Evolutionary conservation across 2,113 vertebrate genomes (phyloP).

Genomic region (Ardeotis arabs): DNA sequence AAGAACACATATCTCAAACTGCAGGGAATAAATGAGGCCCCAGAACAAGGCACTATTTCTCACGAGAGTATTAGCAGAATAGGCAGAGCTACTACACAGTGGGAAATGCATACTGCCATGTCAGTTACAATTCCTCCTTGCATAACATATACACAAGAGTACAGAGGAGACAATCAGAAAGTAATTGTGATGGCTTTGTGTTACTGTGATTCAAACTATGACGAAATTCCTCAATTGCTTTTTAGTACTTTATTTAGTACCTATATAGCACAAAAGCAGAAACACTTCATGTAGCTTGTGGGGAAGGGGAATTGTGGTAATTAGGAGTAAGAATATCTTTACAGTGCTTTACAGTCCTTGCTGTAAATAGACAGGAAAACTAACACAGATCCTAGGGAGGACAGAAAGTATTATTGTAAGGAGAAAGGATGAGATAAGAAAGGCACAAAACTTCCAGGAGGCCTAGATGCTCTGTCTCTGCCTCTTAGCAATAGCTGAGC

Average conservation of each 20-base stretch:
- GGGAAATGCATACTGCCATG: background rate
- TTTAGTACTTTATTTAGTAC: background rate
- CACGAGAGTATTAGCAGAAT: background rate
- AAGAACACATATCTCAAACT: background rate
- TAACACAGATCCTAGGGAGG: background rate
- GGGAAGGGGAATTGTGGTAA: background rate
- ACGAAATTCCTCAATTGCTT: conserved; percentile 12
- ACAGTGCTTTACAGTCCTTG: background rate
- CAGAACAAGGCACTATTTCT: background rate
- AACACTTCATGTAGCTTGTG: background rate
- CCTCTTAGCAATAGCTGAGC: background rate
- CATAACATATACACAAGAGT: background rate
- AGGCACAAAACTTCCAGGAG: background rate
- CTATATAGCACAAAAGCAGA: background rate
- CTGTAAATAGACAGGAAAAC: background rate
- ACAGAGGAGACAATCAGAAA: background rate
- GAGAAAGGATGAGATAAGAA: background rate
- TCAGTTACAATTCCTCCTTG: conserved; percentile 8
- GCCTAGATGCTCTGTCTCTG: background rate
- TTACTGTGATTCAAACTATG: background rate
- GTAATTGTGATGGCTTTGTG: background rate
- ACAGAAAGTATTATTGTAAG: background rate
- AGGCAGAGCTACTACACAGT: background rate
- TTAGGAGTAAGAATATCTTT: background rate
- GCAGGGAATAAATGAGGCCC: background rate